These are phyloP conservation scores for Ennomos erosarius DNA, from an alignment of 2,888 invertebrate genomes.

Conservation along the genomic window DNA sequence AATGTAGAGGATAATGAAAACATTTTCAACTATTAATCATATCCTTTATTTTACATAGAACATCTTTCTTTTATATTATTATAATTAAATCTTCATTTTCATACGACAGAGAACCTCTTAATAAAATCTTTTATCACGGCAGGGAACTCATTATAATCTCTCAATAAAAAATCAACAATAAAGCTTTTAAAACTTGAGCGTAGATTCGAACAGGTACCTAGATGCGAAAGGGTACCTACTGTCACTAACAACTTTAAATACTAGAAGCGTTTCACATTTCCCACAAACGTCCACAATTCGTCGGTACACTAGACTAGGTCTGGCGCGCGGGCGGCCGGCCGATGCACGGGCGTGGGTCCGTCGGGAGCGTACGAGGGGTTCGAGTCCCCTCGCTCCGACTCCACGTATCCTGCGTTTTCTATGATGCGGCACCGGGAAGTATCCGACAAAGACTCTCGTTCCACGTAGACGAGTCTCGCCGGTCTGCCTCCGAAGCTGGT, in stretches of 20 bases:
- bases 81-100: conserved; percentile 63
- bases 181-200: conserved; percentile 83
- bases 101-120: conserved; percentile 68
- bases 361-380: conserved; percentile 81
- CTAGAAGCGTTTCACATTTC: conserved; percentile 84
- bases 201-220: conserved; percentile 78
- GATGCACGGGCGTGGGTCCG: conserved; percentile 76
- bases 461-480: conserved; percentile 72
- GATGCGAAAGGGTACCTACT: conserved; percentile 74
- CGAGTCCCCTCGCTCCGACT: conserved; percentile 70
- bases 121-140: conserved; percentile 67
- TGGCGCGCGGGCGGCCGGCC: conserved; percentile 49
- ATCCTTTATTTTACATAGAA: conserved; percentile 73
- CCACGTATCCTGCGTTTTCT: conserved; percentile 79
- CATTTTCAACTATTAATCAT: conserved; percentile 40
- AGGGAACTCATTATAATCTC: conserved; percentile 77
- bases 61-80: conserved; percentile 69
- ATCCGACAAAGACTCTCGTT: conserved; percentile 60
- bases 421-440: conserved; percentile 78
- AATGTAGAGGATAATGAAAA: conserved; percentile 12
- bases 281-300: conserved; percentile 70
- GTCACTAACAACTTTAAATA: conserved; percentile 75
- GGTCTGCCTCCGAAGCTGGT: conserved; percentile 71
- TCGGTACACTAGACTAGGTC: conserved; percentile 70
- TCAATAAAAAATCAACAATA: conserved; percentile 80